phyloP scores from a whole-genome alignment of 1,140 invertebrate species.

The Schlechtendalia chinensis region DNA sequence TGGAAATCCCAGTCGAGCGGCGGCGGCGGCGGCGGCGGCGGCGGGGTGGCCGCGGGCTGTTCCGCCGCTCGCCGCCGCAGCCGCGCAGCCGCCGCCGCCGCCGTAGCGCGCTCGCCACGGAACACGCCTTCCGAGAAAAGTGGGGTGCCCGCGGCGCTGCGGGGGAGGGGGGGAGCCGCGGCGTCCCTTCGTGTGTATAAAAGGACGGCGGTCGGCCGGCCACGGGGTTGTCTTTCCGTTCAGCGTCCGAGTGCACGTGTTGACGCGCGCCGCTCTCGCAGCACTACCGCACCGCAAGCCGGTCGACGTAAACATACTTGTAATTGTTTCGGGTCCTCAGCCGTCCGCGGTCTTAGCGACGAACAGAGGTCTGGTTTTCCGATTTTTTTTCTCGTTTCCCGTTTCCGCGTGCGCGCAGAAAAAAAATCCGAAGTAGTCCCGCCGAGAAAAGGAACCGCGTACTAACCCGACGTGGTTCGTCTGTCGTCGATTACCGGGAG shows the following conservation, averaged over 20 bases:
- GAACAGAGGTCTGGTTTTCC: conserved; percentile 27
- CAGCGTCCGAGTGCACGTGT: conserved; percentile 46
- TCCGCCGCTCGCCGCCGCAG: neutral
- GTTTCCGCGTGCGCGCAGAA: neutral
- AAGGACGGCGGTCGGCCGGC: neutral
- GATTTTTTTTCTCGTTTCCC: too few species aligned
- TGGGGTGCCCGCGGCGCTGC: too few species aligned
- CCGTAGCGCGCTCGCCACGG: too few species aligned
- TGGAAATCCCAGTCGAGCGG: conserved; percentile 39
- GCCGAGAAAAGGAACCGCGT: neutral
- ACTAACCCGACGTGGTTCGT: neutral
- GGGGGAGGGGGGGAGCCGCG: conserved; percentile 17
- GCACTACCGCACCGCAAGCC: too few species aligned
- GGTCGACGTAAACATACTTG: conserved; percentile 52
- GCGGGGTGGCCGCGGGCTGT: conserved; percentile 3
- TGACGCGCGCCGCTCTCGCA: conserved; percentile 13
- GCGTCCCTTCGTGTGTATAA: conserved; percentile 42
- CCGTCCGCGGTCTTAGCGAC: conserved; percentile 34
- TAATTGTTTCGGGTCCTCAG: conserved; percentile 50
- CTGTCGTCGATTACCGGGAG: conserved; percentile 47
- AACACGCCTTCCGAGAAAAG: too few species aligned
- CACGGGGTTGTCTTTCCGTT: conserved; percentile 47
- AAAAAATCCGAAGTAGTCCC: conserved; percentile 33
- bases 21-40: neutral
- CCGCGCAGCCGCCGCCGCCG: too few species aligned